Evolutionary conservation across 2,888 invertebrate species (phyloP).

Genomic region (Cosmia pyralina): DNA sequence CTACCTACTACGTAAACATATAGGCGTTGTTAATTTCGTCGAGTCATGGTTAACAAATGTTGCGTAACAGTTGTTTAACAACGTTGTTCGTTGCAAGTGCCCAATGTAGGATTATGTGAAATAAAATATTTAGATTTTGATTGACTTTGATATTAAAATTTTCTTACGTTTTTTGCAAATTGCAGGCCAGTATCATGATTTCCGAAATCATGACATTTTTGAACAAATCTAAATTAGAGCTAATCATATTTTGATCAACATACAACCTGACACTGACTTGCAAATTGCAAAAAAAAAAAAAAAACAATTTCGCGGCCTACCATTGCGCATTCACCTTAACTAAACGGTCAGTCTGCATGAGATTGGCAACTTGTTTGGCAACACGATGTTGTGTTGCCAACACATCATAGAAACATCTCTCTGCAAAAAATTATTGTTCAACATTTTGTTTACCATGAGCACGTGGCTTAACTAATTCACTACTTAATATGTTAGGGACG

Average conservation of each 20-base stretch:
- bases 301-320: too few relatives aligned
- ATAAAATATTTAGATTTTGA: too few relatives aligned
- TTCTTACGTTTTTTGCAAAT: too few relatives aligned
- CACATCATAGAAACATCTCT: neutral
- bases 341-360: neutral
- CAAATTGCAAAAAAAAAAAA: too few relatives aligned
- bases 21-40: constrained; percentile 49
- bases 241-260: too few relatives aligned
- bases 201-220: too few relatives aligned
- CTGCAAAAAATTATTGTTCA: constrained; percentile 1
- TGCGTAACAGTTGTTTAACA: neutral
- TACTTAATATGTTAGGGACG: constrained; percentile 65
- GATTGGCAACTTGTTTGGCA: neutral
- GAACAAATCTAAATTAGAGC: too few relatives aligned
- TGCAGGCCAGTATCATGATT: too few relatives aligned
- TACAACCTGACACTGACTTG: too few relatives aligned
- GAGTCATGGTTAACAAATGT: constrained; percentile 17
- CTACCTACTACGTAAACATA: constrained; percentile 23
- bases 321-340: neutral
- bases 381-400: neutral
- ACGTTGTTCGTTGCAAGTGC: neutral
- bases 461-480: constrained; percentile 30
- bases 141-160: too few relatives aligned
- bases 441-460: constrained; percentile 18
- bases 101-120: too few relatives aligned